These are phyloP conservation scores for Premnoplex brunnescens DNA, from an alignment of 2,797 vertebrate species.

Conservation along the genomic window DNA sequence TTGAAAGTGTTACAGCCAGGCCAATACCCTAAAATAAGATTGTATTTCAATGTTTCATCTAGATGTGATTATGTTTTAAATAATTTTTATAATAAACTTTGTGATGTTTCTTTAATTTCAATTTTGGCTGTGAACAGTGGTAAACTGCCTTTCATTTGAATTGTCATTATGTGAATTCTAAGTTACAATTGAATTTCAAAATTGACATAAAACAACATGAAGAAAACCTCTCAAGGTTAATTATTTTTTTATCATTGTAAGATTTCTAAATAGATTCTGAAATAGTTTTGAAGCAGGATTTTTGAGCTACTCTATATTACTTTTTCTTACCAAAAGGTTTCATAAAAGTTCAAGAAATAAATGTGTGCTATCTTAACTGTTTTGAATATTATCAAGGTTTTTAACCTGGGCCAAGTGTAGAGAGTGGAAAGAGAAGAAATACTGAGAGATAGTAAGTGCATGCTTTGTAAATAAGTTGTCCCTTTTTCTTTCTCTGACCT, in stretches of 20 bases:
- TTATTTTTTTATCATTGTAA: neutral
- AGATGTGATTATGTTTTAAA: neutral
- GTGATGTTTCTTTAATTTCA: neutral
- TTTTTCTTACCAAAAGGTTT: neutral
- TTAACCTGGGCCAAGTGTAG: neutral
- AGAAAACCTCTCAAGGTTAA: neutral
- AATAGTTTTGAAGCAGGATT: neutral
- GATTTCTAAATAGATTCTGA: neutral
- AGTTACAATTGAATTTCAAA: neutral
- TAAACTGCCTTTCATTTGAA: neutral
- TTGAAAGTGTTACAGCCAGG: neutral
- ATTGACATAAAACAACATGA: neutral
- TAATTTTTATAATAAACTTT: neutral
- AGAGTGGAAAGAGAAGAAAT: neutral
- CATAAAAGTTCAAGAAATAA: neutral
- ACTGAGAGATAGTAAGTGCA: neutral
- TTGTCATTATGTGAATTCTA: neutral
- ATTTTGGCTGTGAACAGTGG: neutral
- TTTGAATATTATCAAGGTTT: neutral
- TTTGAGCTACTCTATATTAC: neutral
- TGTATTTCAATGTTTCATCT: neutral
- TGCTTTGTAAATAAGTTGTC: neutral
- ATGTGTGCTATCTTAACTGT: neutral
- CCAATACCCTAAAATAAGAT: neutral
- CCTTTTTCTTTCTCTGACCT: neutral